Base-by-base conservation (phyloP, 2,797 vertebrate species). In the Brachyrhaphis roseni region DNA sequence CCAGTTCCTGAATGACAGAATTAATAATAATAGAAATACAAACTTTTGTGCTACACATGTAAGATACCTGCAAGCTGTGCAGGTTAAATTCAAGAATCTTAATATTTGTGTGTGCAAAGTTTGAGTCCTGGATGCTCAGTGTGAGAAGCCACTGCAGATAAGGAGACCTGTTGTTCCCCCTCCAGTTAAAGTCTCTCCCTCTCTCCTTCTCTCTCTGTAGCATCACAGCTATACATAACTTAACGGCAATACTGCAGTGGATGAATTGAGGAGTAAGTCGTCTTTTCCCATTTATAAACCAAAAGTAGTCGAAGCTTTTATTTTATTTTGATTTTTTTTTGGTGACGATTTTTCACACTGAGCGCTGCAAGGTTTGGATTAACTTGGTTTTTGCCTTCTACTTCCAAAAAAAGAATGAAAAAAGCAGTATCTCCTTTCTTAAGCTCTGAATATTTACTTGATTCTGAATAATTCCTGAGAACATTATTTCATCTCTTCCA, bases 141-240 rank as follows among this genome's bases (percentile, higher is more conserved):
- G 51, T 2, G 20, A 49, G 80, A 68, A 84, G 82, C 31, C 79
- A 79, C 57, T 84, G 79, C 78, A 89, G 81, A 59, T 46, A 74
- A 80, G 81, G 77, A 78, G 81, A 83, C 81, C 81, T 88, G 86
- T 82, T 91, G 86, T 87, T 81, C 71, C 80, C 79, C 81, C 81
- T 83, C 28, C 75, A 68, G 86, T 89, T 90, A 86, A 76, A 82
- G 62, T 39, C 64, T 39, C 31, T 31, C 57, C 46, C 78, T 64
- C 85, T 75, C 86, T 86, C 89, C 90, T 8, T 23, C 8, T 10
- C 49, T 26, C 23, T 84, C 83, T 87, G 85, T 88, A 89, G 85
- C 89, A 92, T 91, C 82, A 26, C 76, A 12, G 86, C 90, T 94
- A 93, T 87, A 90, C 90, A 93, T 93, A 94, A 90, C 88, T 83